A percentile compares a stretch with the other conserved stretches of the same genome.
phyloP scores from a whole-genome alignment of 2,888 invertebrate genomes.

The Ectropis crepuscularia region DNA sequence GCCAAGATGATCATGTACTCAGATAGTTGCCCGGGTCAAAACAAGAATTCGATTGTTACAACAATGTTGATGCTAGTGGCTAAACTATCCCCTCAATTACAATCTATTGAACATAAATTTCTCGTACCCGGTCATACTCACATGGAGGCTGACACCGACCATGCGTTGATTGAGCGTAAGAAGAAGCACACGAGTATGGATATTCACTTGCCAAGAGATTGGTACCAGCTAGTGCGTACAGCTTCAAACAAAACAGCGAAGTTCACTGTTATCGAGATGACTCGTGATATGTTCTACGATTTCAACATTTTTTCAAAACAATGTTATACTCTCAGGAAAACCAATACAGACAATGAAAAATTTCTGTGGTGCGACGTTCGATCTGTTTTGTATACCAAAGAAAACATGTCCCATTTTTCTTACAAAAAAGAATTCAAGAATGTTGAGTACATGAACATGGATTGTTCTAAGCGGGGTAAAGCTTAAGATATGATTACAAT shows the following conservation, averaged over 20 bases:
- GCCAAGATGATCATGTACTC: conserved; percentile 26
- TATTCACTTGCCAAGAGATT: conserved; percentile 42
- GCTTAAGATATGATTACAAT: conserved; percentile 28
- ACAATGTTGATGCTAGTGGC: conserved; percentile 33
- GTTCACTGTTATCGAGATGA: conserved; percentile 40
- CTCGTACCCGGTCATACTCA: conserved; percentile 41
- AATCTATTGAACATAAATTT: conserved; percentile 43
- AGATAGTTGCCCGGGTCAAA: conserved; percentile 34
- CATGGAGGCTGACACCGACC: conserved; percentile 38
- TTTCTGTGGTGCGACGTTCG: conserved; percentile 32
- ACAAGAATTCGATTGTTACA: conserved; percentile 24
- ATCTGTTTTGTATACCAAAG: conserved; percentile 28
- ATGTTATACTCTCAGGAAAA: conserved; percentile 32
- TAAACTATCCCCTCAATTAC: conserved; percentile 29
- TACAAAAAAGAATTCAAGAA: conserved; percentile 28
- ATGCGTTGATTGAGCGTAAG: conserved; percentile 24
- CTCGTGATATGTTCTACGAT: conserved; percentile 34
- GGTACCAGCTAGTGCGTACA: conserved; percentile 43
- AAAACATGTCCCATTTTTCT: conserved; percentile 11
- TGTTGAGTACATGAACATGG: conserved; percentile 33
- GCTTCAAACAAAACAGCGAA: conserved; percentile 37
- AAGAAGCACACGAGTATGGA: conserved; percentile 31
- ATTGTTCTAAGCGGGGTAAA: conserved; percentile 33
- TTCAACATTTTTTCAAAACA: conserved; percentile 35
- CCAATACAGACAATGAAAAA: conserved; percentile 35